Evolutionary conservation across 2,113 vertebrate genomes (phyloP), one percentile per base, ranked within the genome.

Genomic region (Chamaea fasciata): DNA sequence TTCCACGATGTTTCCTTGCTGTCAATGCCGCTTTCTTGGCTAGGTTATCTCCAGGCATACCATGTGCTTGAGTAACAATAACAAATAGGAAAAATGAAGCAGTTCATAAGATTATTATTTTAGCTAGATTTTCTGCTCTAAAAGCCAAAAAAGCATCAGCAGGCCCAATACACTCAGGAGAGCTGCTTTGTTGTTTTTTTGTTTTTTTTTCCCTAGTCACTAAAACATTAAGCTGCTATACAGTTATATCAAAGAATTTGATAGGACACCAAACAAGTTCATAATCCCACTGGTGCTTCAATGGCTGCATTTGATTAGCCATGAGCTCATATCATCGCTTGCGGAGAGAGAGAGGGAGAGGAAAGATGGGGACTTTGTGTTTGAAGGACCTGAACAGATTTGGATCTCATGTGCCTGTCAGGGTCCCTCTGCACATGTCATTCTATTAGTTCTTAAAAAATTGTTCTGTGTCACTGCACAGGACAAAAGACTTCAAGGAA

Each of bases 61-160:
- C 78, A 78, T 68, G 88, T 82, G 79, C 69, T 92, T 95, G 83
- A 90, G 91, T 87, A 95, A 94, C 74, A 95, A 76, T 74, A 92
- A 96, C 75, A 94, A 95, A 92, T 74, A 93, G 83, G 65, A 75
- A 96, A 95, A 97, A 93, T 78, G 39, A 91, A 46, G 59, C 35
- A 6, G 63, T 75, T 95, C 23, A 12, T 73, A 79, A 83, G 60
- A 86, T 80, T 90, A 83, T 88, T 92, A 88, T 92, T 96, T 84
- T 89, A 81, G 88, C 86, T 94, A 89, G 64, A 41, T 92, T 81
- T 93, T 96, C 88, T 92, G 23, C 75, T 92, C 44, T 92, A 90
- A 93, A 94, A 92, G 88, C 86, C 79, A 94, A 91, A 83, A 76
- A 88, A 78, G 0, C 23, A 75, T 81, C 64, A 90, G 71, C 71